Evolutionary conservation across 2,888 invertebrate species (phyloP).

Genomic region (Dysmachus trigonus): DNA sequence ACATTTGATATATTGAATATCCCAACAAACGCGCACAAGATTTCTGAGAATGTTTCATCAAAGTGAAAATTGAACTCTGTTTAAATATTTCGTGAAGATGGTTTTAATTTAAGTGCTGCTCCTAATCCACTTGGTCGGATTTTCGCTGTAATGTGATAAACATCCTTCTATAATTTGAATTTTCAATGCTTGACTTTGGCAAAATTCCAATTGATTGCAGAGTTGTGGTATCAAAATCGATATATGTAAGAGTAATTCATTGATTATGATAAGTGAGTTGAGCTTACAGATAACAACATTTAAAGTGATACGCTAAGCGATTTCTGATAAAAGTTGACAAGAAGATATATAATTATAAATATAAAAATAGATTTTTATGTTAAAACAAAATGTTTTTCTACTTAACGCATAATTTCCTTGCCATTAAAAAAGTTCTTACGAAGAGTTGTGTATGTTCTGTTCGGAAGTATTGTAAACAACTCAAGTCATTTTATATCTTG

Average conservation of each 20-base stretch:
- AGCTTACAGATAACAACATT: background rate
- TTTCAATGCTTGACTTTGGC: background rate
- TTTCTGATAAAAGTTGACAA: background rate
- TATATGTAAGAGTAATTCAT: background rate
- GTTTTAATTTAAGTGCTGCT: background rate
- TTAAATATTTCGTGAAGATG: background rate
- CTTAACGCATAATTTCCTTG: background rate
- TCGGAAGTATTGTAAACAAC: background rate
- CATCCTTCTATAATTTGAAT: background rate
- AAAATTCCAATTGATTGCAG: background rate
- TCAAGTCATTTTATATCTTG: background rate
- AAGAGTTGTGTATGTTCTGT: no score
- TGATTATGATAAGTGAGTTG: background rate
- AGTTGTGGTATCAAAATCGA: background rate
- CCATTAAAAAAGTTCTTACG: background rate
- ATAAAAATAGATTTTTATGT: background rate
- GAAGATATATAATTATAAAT: background rate
- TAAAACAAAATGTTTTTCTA: background rate
- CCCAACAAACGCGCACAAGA: background rate
- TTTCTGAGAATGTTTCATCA: background rate
- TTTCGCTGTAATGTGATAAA: background rate
- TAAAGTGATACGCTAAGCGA: background rate
- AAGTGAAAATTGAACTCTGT: background rate
- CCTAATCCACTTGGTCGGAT: background rate
- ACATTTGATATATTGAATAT: background rate